Evolutionary conservation across 2,797 vertebrate genomes (phyloP).

Genomic region (Silurus aristotelis): DNA sequence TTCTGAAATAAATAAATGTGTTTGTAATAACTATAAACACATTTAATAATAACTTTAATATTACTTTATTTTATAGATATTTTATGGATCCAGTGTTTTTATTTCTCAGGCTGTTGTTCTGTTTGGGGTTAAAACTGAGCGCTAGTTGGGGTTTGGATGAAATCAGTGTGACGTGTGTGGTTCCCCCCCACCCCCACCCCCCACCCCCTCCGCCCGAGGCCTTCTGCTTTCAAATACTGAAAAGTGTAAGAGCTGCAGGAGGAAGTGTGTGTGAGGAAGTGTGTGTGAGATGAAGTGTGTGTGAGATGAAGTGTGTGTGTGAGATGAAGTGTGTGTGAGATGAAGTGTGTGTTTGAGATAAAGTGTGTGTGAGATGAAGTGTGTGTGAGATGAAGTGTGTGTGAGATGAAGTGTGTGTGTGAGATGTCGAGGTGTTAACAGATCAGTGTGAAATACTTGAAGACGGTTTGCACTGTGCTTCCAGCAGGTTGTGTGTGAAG

Average conservation of each 20-base stretch:
- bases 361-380: too few species aligned
- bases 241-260: neutral
- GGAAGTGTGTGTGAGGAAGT: neutral
- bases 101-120: neutral
- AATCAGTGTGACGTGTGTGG: neutral
- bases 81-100: neutral
- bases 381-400: too few species aligned
- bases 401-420: neutral
- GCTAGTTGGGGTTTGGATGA: neutral
- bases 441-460: neutral
- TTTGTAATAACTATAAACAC: neutral
- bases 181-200: too few species aligned
- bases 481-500: constrained; percentile 53
- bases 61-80: too few species aligned
- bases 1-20: neutral
- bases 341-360: too few species aligned
- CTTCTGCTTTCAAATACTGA: neutral
- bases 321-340: too few species aligned
- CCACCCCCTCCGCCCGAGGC: neutral
- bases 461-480: constrained; percentile 1
- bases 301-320: too few species aligned
- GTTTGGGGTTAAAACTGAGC: neutral
- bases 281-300: too few species aligned
- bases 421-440: neutral
- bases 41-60: too few species aligned